Evolutionary conservation across 2,113 vertebrate species (phyloP).

Genomic region (Pedetes capensis): DNA sequence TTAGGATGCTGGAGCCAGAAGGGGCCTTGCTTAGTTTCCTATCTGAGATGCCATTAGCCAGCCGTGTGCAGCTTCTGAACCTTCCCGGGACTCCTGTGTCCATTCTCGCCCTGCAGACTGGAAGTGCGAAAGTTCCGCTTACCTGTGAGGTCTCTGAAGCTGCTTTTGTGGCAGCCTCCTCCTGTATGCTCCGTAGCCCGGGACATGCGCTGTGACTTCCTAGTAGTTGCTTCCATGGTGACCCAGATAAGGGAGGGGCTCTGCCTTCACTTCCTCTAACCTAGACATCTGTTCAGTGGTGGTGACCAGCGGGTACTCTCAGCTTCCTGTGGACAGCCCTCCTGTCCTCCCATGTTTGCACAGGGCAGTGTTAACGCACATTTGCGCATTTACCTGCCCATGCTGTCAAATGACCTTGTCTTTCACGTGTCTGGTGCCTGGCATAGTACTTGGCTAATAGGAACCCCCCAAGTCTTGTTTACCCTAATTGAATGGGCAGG

Average conservation of each 20-base stretch:
- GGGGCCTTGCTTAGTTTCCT: not conserved
- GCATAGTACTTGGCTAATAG: not conserved
- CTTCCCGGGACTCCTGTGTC: not conserved
- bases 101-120: no score
- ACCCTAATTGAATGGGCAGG: not conserved
- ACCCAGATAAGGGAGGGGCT: not conserved
- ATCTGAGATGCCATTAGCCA: not conserved
- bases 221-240: not conserved
- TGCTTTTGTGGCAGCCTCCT: not conserved
- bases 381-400: not conserved
- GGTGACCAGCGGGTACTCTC: rapidly evolving
- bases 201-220: not conserved
- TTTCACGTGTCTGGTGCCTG: not conserved
- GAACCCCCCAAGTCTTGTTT: not conserved
- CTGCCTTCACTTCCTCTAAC: not conserved
- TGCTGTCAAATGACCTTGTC: not conserved
- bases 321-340: not conserved
- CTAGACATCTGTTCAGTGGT: not conserved
- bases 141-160: no score
- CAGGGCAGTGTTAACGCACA: not conserved
- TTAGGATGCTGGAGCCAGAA: not conserved
- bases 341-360: not conserved
- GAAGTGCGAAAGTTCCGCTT: no score
- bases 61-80: not conserved
- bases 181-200: not conserved